Evolutionary conservation across 2,888 invertebrate genomes (phyloP).

Genomic region (Diloba caeruleocephala): DNA sequence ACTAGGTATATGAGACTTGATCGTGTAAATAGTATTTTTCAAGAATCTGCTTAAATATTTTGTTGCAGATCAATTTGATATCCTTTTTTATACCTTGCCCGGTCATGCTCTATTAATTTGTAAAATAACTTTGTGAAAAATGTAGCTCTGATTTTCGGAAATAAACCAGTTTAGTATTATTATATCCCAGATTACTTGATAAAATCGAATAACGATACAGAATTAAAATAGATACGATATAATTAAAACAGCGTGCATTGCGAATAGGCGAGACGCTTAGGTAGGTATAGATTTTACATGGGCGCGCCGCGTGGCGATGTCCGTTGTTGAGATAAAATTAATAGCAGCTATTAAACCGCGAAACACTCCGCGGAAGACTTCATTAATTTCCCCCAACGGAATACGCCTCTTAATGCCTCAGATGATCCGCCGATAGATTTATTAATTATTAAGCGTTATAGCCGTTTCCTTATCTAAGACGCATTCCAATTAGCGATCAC

Average conservation of each 20-base stretch:
- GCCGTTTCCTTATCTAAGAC: slow-evolving; percentile 61
- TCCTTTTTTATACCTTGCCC: too few relatives aligned
- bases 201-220: slow-evolving; percentile 28
- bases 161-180: too few relatives aligned
- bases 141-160: too few relatives aligned
- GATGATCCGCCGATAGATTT: slow-evolving; percentile 82
- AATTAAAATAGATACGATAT: slow-evolving; percentile 49
- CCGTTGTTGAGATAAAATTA: slow-evolving; percentile 86
- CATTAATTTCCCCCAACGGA: slow-evolving; percentile 84
- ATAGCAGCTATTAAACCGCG: slow-evolving; percentile 84
- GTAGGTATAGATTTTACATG: slow-evolving; percentile 39
- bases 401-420: slow-evolving; percentile 80
- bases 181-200: slow-evolving; percentile 39
- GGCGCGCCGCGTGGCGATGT: slow-evolving; percentile 60
- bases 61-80: slow-evolving; percentile 41
- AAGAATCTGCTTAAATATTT: slow-evolving; percentile 27
- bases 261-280: slow-evolving; percentile 59
- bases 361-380: slow-evolving; percentile 85
- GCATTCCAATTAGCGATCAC: slow-evolving; percentile 50
- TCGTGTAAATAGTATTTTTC: slow-evolving; percentile 24
- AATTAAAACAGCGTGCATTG: slow-evolving; percentile 63
- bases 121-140: too few relatives aligned
- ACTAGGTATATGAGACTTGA: too few relatives aligned
- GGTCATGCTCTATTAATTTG: too few relatives aligned
- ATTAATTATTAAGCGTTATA: slow-evolving; percentile 80